Percentiles rank a stretch among this genome's conserved stretches.
Evolutionary conservation across 2,797 vertebrate species (phyloP).

Genomic region (Sebastes vulpes): DNA sequence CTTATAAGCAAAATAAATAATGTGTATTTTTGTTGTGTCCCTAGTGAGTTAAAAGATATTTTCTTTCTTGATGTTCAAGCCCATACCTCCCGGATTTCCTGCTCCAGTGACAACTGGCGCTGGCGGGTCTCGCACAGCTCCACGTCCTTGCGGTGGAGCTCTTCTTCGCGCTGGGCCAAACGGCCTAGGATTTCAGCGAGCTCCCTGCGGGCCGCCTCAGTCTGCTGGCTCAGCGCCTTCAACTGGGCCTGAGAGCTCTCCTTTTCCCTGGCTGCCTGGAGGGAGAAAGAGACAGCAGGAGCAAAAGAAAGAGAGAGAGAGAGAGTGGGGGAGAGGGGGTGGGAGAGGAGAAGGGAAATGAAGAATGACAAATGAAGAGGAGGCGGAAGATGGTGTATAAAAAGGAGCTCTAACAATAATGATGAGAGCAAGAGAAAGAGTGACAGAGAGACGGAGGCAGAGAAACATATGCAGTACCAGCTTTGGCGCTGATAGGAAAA

Average conservation of each 20-base stretch:
- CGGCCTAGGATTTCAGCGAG: constrained; percentile 89
- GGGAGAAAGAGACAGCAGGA: constrained; percentile 7
- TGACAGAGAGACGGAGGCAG: constrained; percentile 61
- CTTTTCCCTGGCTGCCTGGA: constrained; percentile 89
- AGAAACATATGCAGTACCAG: constrained; percentile 74
- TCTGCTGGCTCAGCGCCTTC: constrained; percentile 88
- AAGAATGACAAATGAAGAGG: constrained; percentile 68
- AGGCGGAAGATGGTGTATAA: constrained; percentile 52
- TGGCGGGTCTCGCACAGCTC: constrained; percentile 87
- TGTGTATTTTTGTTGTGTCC: neutral
- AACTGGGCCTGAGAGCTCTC: constrained; percentile 88
- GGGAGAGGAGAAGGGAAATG: constrained; percentile 22
- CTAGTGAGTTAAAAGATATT: constrained; percentile 2
- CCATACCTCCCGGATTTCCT: constrained; percentile 86
- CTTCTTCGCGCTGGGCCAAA: constrained; percentile 92
- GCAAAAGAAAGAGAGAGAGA: neutral
- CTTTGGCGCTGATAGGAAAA: constrained; percentile 71
- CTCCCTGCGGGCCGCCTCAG: constrained; percentile 90
- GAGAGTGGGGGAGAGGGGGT: neutral
- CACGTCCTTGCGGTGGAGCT: constrained; percentile 88
- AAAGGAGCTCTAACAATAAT: constrained; percentile 63
- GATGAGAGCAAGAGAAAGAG: constrained; percentile 66
- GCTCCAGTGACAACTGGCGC: constrained; percentile 86
- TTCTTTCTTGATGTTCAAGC: constrained; percentile 29
- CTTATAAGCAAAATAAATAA: neutral